Evolutionary conservation across 2,797 vertebrate genomes (phyloP), one percentile per base, ranked within the genome.

Genomic region (Takifugu rubripes): DNA sequence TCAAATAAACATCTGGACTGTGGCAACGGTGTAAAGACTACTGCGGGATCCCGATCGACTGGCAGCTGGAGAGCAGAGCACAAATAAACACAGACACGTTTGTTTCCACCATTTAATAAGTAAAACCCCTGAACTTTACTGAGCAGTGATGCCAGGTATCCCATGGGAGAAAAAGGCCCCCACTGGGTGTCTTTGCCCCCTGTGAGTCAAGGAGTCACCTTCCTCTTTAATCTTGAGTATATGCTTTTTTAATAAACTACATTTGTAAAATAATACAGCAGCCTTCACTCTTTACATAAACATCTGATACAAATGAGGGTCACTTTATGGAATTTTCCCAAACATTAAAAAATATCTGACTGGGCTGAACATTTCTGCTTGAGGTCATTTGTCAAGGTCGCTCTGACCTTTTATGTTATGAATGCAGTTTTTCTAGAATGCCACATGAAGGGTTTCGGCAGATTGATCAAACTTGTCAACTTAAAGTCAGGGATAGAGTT

Each of bases 41-140:
- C 72, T 73, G 75, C 66, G 71, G 76, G 81, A 77, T 50, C 81
- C 81, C 84, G 83, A 89, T 81, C 82, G 67, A 72, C 58, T 77
- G 64, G 70, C 82, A 80, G 81, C 78, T 83, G 88, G 82, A 77
- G 68, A 59, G 54, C 21, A 46, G 60, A 87, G 72, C 72, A 71
- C 80, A 87, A 86, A 90, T 89, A 89, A 90, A 90, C 84, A 84
- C 74, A 63, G 72, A 49, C 56, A 77, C 79, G 54, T 86, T 88
- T 79, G 72, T 84, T 87, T 87, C 86, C 81, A 73, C 74, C 79
- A 86, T 85, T 90, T 88, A 36, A 87, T 88, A 81, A 84, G 86
- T 85, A 87, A 88, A 87, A 72, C 81, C 70, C 57, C 75, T 87
- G 83, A 86, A 87, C 87, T 85, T 79, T 72, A 71, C 55, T 72